phyloP scores from a whole-genome alignment of 1,140 invertebrate species.

The Orchesella cincta region DNA sequence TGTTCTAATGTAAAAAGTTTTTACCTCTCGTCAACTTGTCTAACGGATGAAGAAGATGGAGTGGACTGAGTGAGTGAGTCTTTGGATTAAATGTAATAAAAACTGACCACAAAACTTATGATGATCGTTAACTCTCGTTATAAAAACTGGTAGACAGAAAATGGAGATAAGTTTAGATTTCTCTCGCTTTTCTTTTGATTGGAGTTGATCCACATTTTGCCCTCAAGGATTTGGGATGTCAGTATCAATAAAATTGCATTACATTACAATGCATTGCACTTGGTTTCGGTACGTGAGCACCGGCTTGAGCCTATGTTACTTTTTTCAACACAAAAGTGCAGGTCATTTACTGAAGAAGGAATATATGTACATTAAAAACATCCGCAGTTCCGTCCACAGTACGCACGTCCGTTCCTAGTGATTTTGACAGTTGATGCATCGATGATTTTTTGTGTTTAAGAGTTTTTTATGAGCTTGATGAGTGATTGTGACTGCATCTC shows the following conservation, averaged over 20 bases:
- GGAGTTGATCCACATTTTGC: not conserved
- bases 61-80: not conserved
- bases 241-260: conserved; percentile 19
- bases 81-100: not conserved
- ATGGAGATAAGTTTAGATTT: not conserved
- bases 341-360: no score
- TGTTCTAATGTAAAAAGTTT: no score
- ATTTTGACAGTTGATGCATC: conserved; percentile 24
- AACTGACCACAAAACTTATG: not conserved
- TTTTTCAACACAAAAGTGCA: no score
- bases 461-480: conserved; percentile 6
- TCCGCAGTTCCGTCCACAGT: no score
- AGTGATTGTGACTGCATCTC: not conserved
- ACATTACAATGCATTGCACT: no score
- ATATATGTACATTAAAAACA: no score
- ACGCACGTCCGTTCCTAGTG: not conserved
- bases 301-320: no score
- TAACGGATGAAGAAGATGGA: not conserved
- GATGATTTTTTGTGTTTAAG: not conserved
- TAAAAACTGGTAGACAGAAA: no score
- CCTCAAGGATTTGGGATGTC: not conserved
- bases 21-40: not conserved
- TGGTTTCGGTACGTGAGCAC: no score
- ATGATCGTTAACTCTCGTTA: no score
- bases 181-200: not conserved